Evolutionary conservation across 2,113 vertebrate genomes (phyloP).

Genomic region (Anolis carolinensis): DNA sequence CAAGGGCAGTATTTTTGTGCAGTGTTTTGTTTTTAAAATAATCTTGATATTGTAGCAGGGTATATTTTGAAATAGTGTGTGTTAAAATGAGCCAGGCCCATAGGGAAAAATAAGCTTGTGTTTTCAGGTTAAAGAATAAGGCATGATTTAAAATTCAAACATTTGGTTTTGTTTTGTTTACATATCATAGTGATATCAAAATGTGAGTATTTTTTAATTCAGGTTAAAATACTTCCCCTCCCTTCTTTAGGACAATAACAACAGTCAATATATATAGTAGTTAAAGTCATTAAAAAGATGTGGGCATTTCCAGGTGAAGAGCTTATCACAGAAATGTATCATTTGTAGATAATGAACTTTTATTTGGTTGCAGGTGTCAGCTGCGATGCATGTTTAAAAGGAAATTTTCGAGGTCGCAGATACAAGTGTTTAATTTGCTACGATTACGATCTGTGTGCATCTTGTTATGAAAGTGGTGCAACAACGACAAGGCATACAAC

Average conservation of each 20-base stretch:
- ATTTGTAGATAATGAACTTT: constrained; percentile 52
- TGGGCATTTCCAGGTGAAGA: not conserved
- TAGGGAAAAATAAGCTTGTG: not conserved
- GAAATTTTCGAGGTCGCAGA: constrained; percentile 96
- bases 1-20: not conserved
- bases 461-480: constrained; percentile 99
- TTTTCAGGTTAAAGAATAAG: not conserved
- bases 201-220: not conserved
- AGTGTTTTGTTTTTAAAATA: not conserved
- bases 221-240: not conserved
- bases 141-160: not conserved
- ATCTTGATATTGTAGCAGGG: not conserved
- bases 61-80: not conserved
- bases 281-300: not conserved
- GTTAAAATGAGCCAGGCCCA: not conserved
- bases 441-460: constrained; percentile 98
- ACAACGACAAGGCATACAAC: constrained; percentile 97
- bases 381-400: constrained; percentile 99
- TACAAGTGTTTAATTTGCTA: constrained; percentile 99
- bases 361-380: constrained; percentile 91
- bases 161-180: not conserved
- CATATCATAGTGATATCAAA: not conserved
- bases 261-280: not conserved
- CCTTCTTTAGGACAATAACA: no score
- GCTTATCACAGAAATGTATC: not conserved